A percentile compares a stretch with the other conserved stretches of the same genome.
These are phyloP conservation scores for Apteryx owenii DNA, from an alignment of 2,113 vertebrate species.

Conservation along the genomic window DNA sequence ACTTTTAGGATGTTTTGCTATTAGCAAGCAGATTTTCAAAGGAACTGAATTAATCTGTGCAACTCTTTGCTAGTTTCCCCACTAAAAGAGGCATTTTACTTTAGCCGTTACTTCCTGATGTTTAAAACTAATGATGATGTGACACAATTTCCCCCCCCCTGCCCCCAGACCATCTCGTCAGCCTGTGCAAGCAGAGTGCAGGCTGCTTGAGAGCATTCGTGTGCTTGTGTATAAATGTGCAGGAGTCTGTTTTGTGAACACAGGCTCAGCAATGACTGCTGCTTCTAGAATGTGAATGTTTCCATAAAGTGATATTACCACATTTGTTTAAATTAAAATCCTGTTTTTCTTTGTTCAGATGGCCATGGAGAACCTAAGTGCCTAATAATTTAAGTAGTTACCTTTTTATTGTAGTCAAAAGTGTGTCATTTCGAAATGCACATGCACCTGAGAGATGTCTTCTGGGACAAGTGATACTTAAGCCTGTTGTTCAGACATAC, in stretches of 20 bases:
- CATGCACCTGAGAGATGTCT: rapidly evolving
- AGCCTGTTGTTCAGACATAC: not conserved
- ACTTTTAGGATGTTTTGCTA: not conserved
- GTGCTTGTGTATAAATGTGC: not conserved
- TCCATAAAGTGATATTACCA: not conserved
- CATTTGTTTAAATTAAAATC: not conserved
- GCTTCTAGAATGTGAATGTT: not conserved
- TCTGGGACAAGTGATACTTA: not conserved
- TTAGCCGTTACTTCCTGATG: not conserved
- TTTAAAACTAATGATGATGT: not conserved
- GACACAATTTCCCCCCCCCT: not conserved
- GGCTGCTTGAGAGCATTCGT: rapidly evolving
- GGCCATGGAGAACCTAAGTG: not conserved
- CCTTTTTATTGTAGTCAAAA: not conserved
- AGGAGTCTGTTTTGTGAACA: not conserved
- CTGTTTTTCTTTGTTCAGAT: not conserved
- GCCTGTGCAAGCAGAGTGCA: not conserved
- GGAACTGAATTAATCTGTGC: not conserved
- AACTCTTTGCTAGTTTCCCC: not conserved
- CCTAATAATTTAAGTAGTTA: not conserved
- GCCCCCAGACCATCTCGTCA: not conserved
- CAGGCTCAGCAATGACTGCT: not conserved
- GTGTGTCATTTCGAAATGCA: rapidly evolving
- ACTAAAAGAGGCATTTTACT: not conserved
- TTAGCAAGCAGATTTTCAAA: not conserved